Evolutionary conservation across 1,140 invertebrate species (phyloP), one percentile per base, ranked within the genome.

Genomic region (Hylyphantes graminicola): DNA sequence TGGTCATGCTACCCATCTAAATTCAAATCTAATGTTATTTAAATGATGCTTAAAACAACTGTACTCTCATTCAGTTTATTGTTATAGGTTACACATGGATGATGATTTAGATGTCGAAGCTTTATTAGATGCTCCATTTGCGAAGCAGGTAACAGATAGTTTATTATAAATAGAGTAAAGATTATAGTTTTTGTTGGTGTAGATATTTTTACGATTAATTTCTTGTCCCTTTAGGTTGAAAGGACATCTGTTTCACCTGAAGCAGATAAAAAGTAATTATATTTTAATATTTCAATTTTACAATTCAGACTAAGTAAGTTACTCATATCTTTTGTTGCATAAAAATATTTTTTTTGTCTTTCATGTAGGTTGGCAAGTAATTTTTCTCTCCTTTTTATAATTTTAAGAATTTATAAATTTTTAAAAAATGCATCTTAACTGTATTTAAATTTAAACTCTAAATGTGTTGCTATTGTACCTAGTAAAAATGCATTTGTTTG

Each of bases 71-170:
- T 35, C 35, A 35, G 35, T 35, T 35, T 35, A 35, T 35, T 61
- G 17, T 67, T 67, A 19, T 9, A 17, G n/a, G 70, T n/a, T 54
- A 50, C 11, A 53, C 48, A 77, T 77, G 75, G 77, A 79, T 61
- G 78, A 80, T 7, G 67, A 81, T 6, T 61, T 72, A n/a, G 78
- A 81, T 81, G 68, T 81, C 3, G 78, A 81, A 63, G 78, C 78
- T 61, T 19, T 81, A 53, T 12, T 81, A 15, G 78, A 81, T 63
- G 78, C 78, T 63, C 57, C 78, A 15, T 81, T 73, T 73, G 55
- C 35, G 51, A 81, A 81, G 63, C 78, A 81, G 67, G 78, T 81
- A 80, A 35, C 35, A 35, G 35, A 35, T 35, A 35, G 35, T 35
- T 35, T 35, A 35, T 35, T 35, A 35, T 35, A 35, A 35, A 35